Percentiles rank a stretch among this genome's conserved stretches.
These are phyloP conservation scores for Callitettix versicolor DNA, from an alignment of 1,140 invertebrate genomes.

Conservation along the genomic window DNA sequence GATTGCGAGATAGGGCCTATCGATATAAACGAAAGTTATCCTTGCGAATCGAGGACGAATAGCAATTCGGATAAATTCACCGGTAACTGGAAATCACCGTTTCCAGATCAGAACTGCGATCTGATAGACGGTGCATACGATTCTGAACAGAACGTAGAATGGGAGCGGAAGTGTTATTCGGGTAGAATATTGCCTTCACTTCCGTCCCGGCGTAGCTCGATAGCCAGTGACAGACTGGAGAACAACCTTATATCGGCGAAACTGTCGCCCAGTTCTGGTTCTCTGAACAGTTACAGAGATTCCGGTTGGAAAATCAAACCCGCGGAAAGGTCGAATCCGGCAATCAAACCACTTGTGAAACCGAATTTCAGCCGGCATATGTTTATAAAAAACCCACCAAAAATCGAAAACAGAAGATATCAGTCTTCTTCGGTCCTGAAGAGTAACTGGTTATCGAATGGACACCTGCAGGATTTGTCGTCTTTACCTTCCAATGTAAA, in stretches of 20 bases:
- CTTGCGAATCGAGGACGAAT: background rate
- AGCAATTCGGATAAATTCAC: background rate
- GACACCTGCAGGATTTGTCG: conserved; percentile 32
- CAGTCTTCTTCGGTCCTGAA: conserved; percentile 6
- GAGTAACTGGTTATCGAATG: background rate
- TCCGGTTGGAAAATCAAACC: conserved; percentile 4
- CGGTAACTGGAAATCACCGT: background rate
- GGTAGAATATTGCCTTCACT: conserved; percentile 9
- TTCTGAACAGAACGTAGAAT: background rate
- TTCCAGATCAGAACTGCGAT: background rate
- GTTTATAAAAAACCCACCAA: conserved; percentile 22
- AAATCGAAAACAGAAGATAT: conserved; percentile 2
- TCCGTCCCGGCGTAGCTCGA: background rate
- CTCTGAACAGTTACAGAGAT: conserved; percentile 20
- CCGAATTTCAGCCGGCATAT: conserved; percentile 24
- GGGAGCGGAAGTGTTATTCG: conserved; percentile 15
- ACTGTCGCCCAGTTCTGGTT: conserved; percentile 4
- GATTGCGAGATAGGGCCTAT: conserved; percentile 2
- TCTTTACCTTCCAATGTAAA: conserved; percentile 34
- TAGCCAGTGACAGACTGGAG: background rate
- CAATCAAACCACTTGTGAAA: background rate
- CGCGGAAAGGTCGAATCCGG: background rate
- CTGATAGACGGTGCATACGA: background rate
- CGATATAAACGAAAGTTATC: background rate
- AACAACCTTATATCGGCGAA: background rate